Evolutionary conservation across 2,888 invertebrate species (phyloP).

Genomic region (Pasiphila rectangulata): DNA sequence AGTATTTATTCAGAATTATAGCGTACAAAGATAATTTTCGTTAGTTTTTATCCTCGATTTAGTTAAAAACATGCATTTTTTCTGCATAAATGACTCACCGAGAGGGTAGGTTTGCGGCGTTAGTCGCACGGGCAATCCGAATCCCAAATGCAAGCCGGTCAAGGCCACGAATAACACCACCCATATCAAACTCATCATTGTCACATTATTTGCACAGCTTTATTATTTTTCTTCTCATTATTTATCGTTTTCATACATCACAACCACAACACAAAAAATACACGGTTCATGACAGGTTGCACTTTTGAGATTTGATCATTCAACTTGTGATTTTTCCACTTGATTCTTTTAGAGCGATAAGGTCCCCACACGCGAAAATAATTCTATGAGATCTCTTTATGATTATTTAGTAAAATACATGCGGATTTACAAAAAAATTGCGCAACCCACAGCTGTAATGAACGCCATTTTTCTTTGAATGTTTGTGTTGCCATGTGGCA

Average conservation of each 20-base stretch:
- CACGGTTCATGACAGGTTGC: constrained; percentile 74
- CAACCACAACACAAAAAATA: constrained; percentile 77
- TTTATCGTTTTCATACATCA: constrained; percentile 73
- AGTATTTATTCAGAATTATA: neutral
- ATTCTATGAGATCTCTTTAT: constrained; percentile 56
- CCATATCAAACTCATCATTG: constrained; percentile 73
- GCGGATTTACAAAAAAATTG: constrained; percentile 78
- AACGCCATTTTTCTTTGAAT: constrained; percentile 73
- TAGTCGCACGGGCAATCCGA: constrained; percentile 69
- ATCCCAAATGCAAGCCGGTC: constrained; percentile 65
- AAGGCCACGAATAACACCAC: constrained; percentile 75
- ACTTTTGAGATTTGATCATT: constrained; percentile 52
- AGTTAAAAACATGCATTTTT: constrained; percentile 48
- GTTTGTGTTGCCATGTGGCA: constrained; percentile 40
- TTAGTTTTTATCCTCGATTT: constrained; percentile 5
- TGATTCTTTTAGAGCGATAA: constrained; percentile 46
- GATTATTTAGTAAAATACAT: constrained; percentile 60
- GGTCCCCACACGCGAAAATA: constrained; percentile 51
- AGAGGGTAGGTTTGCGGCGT: constrained; percentile 75
- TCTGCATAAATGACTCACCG: constrained; percentile 62
- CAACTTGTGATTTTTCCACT: constrained; percentile 50
- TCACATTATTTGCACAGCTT: constrained; percentile 75
- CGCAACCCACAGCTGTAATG: constrained; percentile 79
- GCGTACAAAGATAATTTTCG: neutral
- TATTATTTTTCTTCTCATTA: constrained; percentile 75